phyloP scores from a whole-genome alignment of 1,140 invertebrate species.

The Carposina sasakii region DNA sequence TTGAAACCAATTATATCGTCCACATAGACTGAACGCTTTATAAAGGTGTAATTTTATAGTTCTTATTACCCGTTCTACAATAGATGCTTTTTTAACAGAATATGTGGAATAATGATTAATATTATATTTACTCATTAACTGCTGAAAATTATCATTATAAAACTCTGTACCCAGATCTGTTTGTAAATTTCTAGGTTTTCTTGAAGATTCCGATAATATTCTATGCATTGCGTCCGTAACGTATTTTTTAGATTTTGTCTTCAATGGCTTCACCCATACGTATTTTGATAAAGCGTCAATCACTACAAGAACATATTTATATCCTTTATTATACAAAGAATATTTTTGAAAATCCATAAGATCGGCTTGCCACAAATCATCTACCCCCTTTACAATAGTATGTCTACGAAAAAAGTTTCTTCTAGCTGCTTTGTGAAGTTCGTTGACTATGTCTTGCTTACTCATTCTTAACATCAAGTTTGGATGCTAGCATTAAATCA shows the following conservation, averaged over 20 bases:
- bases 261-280: conserved; percentile 57
- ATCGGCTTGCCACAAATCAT: conserved; percentile 56
- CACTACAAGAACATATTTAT: conserved; percentile 52
- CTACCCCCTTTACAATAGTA: conserved; percentile 39
- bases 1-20: conserved; percentile 46
- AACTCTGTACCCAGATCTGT: conserved; percentile 64
- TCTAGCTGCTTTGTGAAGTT: conserved; percentile 44
- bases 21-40: conserved; percentile 52
- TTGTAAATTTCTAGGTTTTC: conserved; percentile 56
- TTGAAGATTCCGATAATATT: conserved; percentile 26
- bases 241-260: conserved; percentile 56
- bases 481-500: not conserved
- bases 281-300: conserved; percentile 41
- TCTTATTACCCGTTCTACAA: conserved; percentile 63
- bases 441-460: conserved; percentile 29
- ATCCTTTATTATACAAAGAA: conserved; percentile 47
- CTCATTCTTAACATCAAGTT: conserved; percentile 12
- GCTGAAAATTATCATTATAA: conserved; percentile 41
- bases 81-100: conserved; percentile 55
- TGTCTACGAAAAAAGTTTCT: conserved; percentile 41
- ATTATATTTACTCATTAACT: conserved; percentile 36
- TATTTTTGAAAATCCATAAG: conserved; percentile 46
- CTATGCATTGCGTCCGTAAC: conserved; percentile 2
- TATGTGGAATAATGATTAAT: conserved; percentile 64
- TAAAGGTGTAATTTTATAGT: conserved; percentile 62